Evolutionary conservation across 2,888 invertebrate genomes (phyloP), one percentile per base, ranked within the genome.

Genomic region (Atrina japonica): DNA sequence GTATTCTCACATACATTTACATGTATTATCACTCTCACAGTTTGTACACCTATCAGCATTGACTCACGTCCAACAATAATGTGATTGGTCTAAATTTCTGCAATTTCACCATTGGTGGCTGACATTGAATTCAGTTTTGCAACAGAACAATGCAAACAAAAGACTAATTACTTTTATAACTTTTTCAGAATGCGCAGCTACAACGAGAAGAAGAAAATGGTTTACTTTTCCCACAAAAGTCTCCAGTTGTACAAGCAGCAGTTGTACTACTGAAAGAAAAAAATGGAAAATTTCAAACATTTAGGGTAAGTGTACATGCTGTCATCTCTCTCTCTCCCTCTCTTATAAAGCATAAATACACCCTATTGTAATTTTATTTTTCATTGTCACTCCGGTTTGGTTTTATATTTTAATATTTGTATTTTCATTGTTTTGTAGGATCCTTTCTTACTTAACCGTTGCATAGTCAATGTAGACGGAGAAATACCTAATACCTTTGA

Each of bases 401-500:
- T 9, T 5, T 47, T 21, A 9, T 11, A 0, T n/a, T 18, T 30
- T 29, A 49, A 18, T 18, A 6, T 41, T 40, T 53, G 52, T 68
- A 9, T 53, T 6, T 66, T 56, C 11, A 69, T 59, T 55, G 27
- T 35, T 66, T 80, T 86, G 63, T 83, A 94, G 92, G 97, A 97
- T 89, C 97, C 97, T 43, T 93, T 97, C 81, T 95, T 95, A 91
- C 92, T 98, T 87, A 96, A 97, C 90, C 94, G 96, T 86, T 97
- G 97, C 91, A 95, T 98, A 78, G 95, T 98, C 68, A 95, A 95
- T 65, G 95, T 96, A 63, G 97, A 97, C 90, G 94, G 95, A 70
- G 97, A 97, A 84, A 95, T 95, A 90, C 96, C 96, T 89, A 97
- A 97, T 90, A 96, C 96, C 91, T 97, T 98, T 90, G 98, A 98